phyloP scores from a whole-genome alignment of 2,113 vertebrate species.

The Malurus elegans region DNA sequence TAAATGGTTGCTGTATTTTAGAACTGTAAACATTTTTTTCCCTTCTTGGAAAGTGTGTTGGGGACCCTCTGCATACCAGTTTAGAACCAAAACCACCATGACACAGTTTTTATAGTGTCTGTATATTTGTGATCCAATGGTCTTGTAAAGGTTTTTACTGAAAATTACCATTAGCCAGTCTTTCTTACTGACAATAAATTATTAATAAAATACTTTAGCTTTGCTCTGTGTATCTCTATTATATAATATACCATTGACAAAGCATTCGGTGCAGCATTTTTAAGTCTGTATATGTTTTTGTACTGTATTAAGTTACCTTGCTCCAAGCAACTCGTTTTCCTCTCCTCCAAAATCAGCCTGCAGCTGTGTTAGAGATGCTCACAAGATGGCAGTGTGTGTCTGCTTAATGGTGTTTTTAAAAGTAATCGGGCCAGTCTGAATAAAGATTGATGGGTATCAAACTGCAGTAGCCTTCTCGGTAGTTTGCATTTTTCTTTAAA shows the following conservation, averaged over 20 bases:
- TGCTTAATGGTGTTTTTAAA: neutral
- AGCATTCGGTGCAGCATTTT: constrained; percentile 35
- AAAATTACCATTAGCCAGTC: constrained; percentile 97
- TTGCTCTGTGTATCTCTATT: constrained; percentile 66
- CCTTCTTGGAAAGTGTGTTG: constrained; percentile 89
- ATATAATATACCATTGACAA: constrained; percentile 19
- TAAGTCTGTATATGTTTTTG: neutral
- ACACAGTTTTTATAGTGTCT: constrained; percentile 93
- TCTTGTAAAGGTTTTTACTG: constrained; percentile 99
- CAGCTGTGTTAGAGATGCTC: constrained; percentile 32
- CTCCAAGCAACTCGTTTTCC: neutral
- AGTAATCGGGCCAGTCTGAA: constrained; percentile 17
- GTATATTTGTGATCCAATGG: constrained; percentile 93
- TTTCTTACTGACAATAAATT: constrained; percentile 99
- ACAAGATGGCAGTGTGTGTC: constrained; percentile 63
- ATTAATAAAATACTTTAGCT: constrained; percentile 91
- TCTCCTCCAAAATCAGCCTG: neutral
- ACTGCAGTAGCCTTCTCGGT: neutral
- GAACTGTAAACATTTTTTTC: constrained; percentile 85
- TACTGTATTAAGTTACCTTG: constrained; percentile 13
- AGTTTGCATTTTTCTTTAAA: constrained; percentile 50
- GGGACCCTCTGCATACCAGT: constrained; percentile 86
- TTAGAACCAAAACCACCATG: constrained; percentile 91
- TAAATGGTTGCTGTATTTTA: constrained; percentile 88
- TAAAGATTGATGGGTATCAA: constrained; percentile 52